Base-by-base conservation (phyloP, 1,140 invertebrate genomes). In the Drosophila nebulosa region DNA sequence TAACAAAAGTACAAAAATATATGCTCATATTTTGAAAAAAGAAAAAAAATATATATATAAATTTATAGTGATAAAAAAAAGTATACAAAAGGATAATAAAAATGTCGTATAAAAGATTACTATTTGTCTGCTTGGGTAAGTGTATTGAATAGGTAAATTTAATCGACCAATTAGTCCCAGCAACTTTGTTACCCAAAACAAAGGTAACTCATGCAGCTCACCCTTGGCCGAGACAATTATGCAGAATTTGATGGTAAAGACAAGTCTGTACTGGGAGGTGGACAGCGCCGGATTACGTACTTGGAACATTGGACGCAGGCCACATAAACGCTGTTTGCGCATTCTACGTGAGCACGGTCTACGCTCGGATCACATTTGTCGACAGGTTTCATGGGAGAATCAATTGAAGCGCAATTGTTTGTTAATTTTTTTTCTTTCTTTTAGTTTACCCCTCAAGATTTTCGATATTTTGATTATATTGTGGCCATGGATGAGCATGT, bases 191-290 rank as follows among this genome's bases (percentile, higher is more conserved):
- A 3, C 21, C 52, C 42, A 50, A 27, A 27, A 1, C 27, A 27
- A 30, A 88, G 84, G 84, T 42, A 88, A 88, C 69, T 89, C 85
- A 0, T 88, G 84, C 46, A 69, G 76, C 26, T 88, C 84, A 0
- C 84, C 84, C 0, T 77, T 88, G 84, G 84, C 84, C 0, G 79
- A 88, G 69, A 62, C 73, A 1, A 88, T 88, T 7, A 89, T 88
- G 84, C 65, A 79, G 18, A 78, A 67, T 51, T 51, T 88, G 0
- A 88, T 88, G 84, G 69, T 63, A 1, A 83, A 88, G 59, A 89
- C 84, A 0, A 89, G 84, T 26, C 66, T 88, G 0, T 89, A 88
- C 51, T 88, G 84, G 84, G 79, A 89, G 18, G 51, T 88, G 21
- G 84, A 88, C n/a, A 88, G 84, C n/a, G 84, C 84, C 0, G 84